Conservation (phyloP, 2,797 vertebrate species). For the Psittacula derbiana region DNA sequence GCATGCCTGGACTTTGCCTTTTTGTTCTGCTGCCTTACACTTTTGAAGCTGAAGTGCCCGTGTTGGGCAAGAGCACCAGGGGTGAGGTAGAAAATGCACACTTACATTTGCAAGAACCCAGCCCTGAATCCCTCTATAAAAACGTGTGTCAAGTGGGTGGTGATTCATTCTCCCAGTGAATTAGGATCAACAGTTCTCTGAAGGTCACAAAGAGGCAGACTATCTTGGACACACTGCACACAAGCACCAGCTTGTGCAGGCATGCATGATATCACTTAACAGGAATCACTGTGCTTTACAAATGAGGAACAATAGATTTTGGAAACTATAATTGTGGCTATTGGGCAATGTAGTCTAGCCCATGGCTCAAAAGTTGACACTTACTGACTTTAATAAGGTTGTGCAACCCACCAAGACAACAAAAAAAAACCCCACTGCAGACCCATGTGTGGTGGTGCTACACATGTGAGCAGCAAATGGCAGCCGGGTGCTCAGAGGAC, state of each 20-base stretch:
- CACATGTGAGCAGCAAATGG: not conserved
- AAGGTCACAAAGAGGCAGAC: not conserved
- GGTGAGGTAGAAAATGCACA: rapidly evolving
- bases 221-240: not conserved
- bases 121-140: not conserved
- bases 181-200: not conserved
- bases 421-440: constrained; percentile 9
- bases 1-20: not conserved
- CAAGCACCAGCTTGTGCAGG: not conserved
- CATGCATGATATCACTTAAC: not conserved
- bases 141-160: not conserved
- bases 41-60: rapidly evolving
- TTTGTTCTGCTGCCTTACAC: not conserved
- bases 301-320: constrained; percentile 71
- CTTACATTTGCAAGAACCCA: not conserved
- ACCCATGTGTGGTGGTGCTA: not conserved
- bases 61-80: rapidly evolving
- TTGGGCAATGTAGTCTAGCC: constrained; percentile 67
- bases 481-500: constrained; percentile 13
- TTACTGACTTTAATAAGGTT: constrained; percentile 65
- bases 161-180: not conserved
- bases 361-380: constrained; percentile 70
- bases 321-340: constrained; percentile 67
- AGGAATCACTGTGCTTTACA: constrained; percentile 64
- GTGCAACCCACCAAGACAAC: constrained; percentile 33